A percentile compares a stretch with the other conserved stretches of the same genome.
phyloP scores from a whole-genome alignment of 2,113 vertebrate genomes.

The Heterotilapia buettikoferi region DNA sequence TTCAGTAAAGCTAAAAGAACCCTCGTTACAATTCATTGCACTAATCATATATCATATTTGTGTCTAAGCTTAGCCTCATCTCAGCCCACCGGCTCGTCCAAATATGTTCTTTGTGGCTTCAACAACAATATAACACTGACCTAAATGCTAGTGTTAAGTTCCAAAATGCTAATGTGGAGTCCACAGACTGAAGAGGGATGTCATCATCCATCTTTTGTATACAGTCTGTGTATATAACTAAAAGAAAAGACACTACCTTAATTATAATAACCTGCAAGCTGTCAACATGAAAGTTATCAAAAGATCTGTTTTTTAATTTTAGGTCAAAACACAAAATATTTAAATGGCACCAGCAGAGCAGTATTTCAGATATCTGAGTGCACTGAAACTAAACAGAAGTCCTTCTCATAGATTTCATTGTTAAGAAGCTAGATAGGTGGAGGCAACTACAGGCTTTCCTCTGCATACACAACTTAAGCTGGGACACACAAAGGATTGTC shows the following conservation, averaged over 20 bases:
- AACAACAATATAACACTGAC: background rate
- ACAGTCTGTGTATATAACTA: background rate
- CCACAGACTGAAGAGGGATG: background rate
- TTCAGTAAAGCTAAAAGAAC: background rate
- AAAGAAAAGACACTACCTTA: background rate
- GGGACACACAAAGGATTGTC: background rate
- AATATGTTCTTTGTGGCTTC: background rate
- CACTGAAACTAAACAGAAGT: background rate
- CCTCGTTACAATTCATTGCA: accelerated
- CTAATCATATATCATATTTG: background rate
- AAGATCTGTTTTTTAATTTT: background rate
- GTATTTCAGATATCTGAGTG: background rate
- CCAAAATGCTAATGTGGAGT: background rate
- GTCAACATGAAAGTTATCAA: background rate
- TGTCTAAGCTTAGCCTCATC: background rate
- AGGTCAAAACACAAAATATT: background rate
- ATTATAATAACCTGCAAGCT: background rate
- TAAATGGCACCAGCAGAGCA: background rate
- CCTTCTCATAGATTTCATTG: background rate
- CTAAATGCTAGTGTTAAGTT: background rate
- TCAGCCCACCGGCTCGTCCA: background rate
- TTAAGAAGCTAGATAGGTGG: background rate
- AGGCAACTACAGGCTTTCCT: background rate
- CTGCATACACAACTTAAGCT: background rate
- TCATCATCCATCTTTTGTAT: background rate